Conservation (phyloP, 2,113 vertebrate genomes). For the Macrotus californicus region DNA sequence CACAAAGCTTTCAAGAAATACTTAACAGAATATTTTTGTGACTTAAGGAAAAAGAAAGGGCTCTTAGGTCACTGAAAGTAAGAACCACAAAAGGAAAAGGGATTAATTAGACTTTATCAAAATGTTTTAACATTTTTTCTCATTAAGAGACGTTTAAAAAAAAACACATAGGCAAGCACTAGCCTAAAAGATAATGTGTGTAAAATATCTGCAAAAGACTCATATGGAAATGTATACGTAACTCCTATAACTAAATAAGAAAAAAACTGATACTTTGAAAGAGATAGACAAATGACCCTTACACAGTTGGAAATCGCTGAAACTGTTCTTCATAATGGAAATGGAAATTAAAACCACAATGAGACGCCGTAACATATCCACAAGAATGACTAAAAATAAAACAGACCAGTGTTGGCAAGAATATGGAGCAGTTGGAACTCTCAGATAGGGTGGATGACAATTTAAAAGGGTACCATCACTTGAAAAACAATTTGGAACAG, state of each 20-base stretch:
- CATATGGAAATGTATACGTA: not conserved
- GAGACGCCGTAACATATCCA: not conserved
- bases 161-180: not conserved
- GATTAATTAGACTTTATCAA: not conserved
- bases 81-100: not conserved
- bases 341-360: not conserved
- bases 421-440: not conserved
- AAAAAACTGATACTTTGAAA: not conserved
- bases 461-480: not conserved
- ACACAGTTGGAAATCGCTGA: not conserved
- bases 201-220: not conserved
- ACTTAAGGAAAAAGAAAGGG: not conserved
- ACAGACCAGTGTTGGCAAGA: not conserved
- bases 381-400: not conserved
- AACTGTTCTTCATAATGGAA: not conserved
- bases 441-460: not conserved
- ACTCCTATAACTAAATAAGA: not conserved
- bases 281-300: not conserved
- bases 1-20: not conserved
- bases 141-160: not conserved
- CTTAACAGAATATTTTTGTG: not conserved
- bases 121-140: not conserved
- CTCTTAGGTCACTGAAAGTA: not conserved
- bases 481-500: not conserved
- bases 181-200: not conserved